A percentile compares a stretch with the other conserved stretches of the same genome.
phyloP scores from a whole-genome alignment of 1,140 invertebrate species.

The Pseudobourletiella spinata region DNA sequence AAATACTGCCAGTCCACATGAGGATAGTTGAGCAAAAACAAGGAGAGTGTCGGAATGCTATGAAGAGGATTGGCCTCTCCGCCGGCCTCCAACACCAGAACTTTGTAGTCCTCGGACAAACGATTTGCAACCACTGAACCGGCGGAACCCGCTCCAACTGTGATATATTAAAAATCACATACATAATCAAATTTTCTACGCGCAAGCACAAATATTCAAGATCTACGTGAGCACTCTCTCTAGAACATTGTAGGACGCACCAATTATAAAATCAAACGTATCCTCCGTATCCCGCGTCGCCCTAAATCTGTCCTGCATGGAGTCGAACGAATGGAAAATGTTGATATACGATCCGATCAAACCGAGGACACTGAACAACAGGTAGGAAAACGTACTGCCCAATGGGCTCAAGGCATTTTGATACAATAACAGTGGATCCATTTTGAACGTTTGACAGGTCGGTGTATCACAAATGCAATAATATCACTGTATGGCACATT shows the following conservation, averaged over 20 bases:
- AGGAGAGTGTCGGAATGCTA: constrained; percentile 48
- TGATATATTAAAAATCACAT: too few species aligned
- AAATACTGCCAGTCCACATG: constrained; percentile 57
- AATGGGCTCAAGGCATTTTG: constrained; percentile 1
- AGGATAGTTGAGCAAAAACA: constrained; percentile 50
- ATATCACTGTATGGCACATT: too few species aligned
- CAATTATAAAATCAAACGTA: constrained; percentile 7
- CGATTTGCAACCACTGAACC: constrained; percentile 47
- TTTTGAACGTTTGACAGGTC: too few species aligned
- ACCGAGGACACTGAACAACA: background rate
- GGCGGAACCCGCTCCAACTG: constrained; percentile 48
- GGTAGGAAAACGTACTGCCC: background rate
- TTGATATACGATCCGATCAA: background rate
- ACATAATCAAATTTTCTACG: too few species aligned
- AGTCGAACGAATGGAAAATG: background rate
- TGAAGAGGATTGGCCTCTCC: constrained; percentile 38
- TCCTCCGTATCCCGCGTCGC: background rate
- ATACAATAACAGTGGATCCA: background rate
- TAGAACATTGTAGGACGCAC: too few species aligned
- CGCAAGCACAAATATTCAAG: too few species aligned
- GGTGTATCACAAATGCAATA: background rate
- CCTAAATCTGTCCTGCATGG: background rate
- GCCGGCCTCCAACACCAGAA: constrained; percentile 46
- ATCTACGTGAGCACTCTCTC: too few species aligned
- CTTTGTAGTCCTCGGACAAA: constrained; percentile 42